A percentile compares a stretch with the other conserved stretches of the same genome.
phyloP scores from a whole-genome alignment of 2,113 vertebrate genomes.

The Cyprinus carpio region DNA sequence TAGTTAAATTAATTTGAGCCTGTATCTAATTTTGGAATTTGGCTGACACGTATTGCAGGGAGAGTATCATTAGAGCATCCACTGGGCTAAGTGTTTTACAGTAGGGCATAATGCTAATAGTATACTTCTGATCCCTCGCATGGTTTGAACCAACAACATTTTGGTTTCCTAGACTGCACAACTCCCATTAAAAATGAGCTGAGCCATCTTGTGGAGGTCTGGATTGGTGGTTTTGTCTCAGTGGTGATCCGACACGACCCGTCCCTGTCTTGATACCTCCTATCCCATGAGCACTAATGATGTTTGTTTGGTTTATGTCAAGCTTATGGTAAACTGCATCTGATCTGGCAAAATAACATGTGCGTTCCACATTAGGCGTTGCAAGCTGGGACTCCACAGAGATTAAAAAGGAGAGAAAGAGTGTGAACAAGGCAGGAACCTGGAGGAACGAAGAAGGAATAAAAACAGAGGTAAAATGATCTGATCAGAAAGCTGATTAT shows the following conservation, averaged over 20 bases:
- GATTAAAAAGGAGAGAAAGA: neutral
- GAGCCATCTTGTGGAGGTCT: neutral
- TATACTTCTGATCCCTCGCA: neutral
- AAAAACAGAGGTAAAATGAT: conserved; percentile 22
- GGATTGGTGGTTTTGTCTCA: neutral
- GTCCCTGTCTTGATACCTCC: conserved; percentile 18
- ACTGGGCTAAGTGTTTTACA: neutral
- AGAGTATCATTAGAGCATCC: neutral
- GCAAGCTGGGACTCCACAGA: conserved; percentile 36
- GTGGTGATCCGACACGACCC: conserved; percentile 8
- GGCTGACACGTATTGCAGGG: neutral
- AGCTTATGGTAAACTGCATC: conserved; percentile 71
- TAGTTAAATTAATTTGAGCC: neutral
- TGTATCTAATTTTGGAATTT: neutral
- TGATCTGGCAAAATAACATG: conserved; percentile 65
- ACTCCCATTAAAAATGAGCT: too few species aligned
- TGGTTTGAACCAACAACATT: neutral
- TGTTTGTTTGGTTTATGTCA: conserved; percentile 74
- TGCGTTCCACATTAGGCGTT: conserved; percentile 66
- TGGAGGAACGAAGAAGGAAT: neutral
- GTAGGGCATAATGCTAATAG: neutral
- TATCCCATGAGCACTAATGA: conserved; percentile 68
- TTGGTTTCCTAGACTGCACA: too few species aligned
- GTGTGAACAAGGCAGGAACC: conserved; percentile 27
- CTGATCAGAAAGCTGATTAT: conserved; percentile 12